Evolutionary conservation across 2,113 vertebrate genomes (phyloP).

Genomic region (Ranitomeya variabilis): DNA sequence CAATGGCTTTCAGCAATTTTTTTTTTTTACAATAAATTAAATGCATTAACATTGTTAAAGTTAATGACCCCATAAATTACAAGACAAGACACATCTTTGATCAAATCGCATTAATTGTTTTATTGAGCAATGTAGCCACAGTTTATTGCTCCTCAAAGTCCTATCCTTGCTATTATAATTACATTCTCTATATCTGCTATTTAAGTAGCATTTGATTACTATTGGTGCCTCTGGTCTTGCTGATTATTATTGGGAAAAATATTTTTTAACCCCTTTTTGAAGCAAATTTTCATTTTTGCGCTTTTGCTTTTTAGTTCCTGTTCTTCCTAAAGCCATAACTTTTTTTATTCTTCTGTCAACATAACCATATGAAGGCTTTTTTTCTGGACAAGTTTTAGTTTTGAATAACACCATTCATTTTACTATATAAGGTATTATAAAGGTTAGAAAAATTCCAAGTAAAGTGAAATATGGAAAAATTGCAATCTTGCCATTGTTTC

Average conservation of each 20-base stretch:
- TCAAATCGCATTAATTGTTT: constrained; percentile 70
- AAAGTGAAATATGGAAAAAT: no score
- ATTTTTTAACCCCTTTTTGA: no score
- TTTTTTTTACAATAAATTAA: constrained; percentile 65
- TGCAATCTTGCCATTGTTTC: no score
- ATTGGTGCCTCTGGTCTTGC: constrained; percentile 16
- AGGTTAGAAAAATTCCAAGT: no score
- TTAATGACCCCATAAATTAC: constrained; percentile 69
- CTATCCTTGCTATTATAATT: constrained; percentile 64
- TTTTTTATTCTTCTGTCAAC: no score
- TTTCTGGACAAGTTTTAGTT: no score
- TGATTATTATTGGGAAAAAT: background rate
- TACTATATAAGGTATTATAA: no score
- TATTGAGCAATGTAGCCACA: constrained; percentile 67
- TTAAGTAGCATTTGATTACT: constrained; percentile 60
- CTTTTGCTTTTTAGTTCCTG: no score
- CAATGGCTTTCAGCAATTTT: constrained; percentile 56
- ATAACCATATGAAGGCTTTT: no score
- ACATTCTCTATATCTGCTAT: constrained; percentile 61
- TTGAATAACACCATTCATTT: no score
- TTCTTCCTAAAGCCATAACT: no score
- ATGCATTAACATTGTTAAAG: constrained; percentile 68
- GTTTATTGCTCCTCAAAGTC: constrained; percentile 60
- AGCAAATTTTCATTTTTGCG: no score
- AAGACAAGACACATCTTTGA: constrained; percentile 67